A percentile compares a stretch with the other conserved stretches of the same genome.
These are phyloP conservation scores for Campaea margaritaria DNA, from an alignment of 2,888 invertebrate genomes.

Conservation along the genomic window DNA sequence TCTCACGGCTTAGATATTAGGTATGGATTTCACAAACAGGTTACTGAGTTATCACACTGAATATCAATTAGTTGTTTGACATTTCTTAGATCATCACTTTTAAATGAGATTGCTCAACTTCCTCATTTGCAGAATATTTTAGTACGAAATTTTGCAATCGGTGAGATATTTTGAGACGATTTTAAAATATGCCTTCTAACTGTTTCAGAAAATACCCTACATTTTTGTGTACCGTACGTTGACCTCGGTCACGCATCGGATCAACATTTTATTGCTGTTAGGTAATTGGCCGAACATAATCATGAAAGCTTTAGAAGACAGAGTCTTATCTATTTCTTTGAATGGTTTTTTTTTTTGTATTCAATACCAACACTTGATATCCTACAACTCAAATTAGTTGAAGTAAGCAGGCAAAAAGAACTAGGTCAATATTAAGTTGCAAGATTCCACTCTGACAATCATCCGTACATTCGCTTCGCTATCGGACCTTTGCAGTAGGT, in stretches of 20 bases:
- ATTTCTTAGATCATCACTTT: slow-evolving; percentile 29
- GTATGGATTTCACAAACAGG: slow-evolving; percentile 1
- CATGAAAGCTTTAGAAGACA: neutral
- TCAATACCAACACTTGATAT: too few species aligned
- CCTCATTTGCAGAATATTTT: slow-evolving; percentile 25
- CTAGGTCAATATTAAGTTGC: too few species aligned
- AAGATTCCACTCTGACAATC: too few species aligned
- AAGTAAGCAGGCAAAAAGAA: too few species aligned
- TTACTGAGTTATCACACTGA: slow-evolving; percentile 8
- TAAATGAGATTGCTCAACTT: slow-evolving; percentile 19
- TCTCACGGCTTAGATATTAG: neutral
- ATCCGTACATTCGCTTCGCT: too few species aligned
- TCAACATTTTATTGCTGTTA: slow-evolving; percentile 22
- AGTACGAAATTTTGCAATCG: neutral
- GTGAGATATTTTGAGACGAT: neutral
- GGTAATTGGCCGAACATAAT: slow-evolving; percentile 21
- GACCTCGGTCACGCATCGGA: slow-evolving; percentile 29
- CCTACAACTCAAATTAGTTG: too few species aligned
- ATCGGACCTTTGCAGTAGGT: too few species aligned
- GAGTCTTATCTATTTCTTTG: neutral
- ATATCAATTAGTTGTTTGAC: slow-evolving; percentile 31
- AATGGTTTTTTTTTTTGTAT: too few species aligned
- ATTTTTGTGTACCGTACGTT: slow-evolving; percentile 15
- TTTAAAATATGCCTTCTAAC: slow-evolving; percentile 12
- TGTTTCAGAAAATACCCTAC: slow-evolving; percentile 1